Conservation (phyloP, 1,140 invertebrate species). For the Sycobia sp. region DNA sequence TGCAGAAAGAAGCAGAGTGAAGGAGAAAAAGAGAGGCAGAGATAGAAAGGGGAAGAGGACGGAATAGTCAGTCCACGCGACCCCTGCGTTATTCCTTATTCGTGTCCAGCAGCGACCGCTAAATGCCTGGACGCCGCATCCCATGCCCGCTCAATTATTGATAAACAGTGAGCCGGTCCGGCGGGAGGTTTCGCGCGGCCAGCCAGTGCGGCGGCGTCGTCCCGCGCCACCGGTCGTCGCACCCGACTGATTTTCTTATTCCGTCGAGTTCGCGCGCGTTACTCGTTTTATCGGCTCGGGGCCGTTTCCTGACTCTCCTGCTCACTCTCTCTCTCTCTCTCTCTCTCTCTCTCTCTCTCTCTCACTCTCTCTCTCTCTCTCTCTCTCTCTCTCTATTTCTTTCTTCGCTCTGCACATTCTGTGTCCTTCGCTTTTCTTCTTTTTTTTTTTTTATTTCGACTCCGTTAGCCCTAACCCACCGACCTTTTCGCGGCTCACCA, state of each 20-base stretch:
- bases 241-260: constrained; percentile 37
- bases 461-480: constrained; percentile 9
- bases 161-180: constrained; percentile 45
- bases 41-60: no score
- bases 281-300: not conserved
- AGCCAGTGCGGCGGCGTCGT: no score
- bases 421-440: not conserved
- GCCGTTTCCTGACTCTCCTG: not conserved
- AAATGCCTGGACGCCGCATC: constrained; percentile 57
- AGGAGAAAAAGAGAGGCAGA: no score
- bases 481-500: not conserved
- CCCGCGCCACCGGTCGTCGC: no score
- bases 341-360: no score
- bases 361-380: not conserved
- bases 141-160: constrained; percentile 58
- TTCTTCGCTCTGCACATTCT: not conserved
- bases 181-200: constrained; percentile 26
- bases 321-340: no score
- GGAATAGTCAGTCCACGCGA: no score
- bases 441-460: not conserved
- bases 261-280: constrained; percentile 34
- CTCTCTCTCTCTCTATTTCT: not conserved
- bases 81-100: no score
- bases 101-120: no score
- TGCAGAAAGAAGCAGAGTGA: no score